These are phyloP conservation scores for Oscheius myriophilus DNA, from an alignment of 2,888 invertebrate genomes.

Conservation along the genomic window DNA sequence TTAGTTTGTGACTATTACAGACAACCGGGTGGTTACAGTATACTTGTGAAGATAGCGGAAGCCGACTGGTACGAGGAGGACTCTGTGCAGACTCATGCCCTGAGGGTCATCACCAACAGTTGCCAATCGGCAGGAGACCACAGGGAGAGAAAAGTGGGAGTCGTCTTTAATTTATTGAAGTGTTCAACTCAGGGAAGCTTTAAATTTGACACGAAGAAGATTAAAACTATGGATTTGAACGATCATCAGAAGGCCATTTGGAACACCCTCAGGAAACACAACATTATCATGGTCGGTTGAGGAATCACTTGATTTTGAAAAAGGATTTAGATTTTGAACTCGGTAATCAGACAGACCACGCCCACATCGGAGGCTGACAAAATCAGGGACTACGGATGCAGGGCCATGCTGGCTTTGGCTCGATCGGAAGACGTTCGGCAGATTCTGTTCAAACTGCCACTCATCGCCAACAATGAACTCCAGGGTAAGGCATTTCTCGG, in stretches of 20 bases:
- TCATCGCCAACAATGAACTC: slow-evolving; percentile 90
- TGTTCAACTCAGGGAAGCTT: background rate
- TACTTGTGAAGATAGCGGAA: slow-evolving; percentile 5
- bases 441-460: slow-evolving; percentile 91
- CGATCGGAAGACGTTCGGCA: slow-evolving; percentile 90
- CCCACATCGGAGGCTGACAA: slow-evolving; percentile 97
- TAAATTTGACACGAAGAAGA: slow-evolving; percentile 1
- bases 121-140: slow-evolving; percentile 1
- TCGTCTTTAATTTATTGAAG: too few species aligned
- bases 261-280: slow-evolving; percentile 10
- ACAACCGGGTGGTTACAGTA: background rate
- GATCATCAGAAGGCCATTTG: slow-evolving; percentile 13
- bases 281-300: slow-evolving; percentile 12
- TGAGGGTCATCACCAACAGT: slow-evolving; percentile 7
- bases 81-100: background rate
- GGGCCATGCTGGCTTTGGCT: slow-evolving; percentile 88
- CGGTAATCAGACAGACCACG: slow-evolving; percentile 87
- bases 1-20: background rate
- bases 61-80: slow-evolving; percentile 19
- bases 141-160: background rate
- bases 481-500: slow-evolving; percentile 79
- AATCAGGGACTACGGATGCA: slow-evolving; percentile 89
- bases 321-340: slow-evolving; percentile 81
- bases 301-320: background rate
- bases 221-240: background rate